Conservation (phyloP, 2,113 vertebrate genomes). For the Tragelaphus scriptus region DNA sequence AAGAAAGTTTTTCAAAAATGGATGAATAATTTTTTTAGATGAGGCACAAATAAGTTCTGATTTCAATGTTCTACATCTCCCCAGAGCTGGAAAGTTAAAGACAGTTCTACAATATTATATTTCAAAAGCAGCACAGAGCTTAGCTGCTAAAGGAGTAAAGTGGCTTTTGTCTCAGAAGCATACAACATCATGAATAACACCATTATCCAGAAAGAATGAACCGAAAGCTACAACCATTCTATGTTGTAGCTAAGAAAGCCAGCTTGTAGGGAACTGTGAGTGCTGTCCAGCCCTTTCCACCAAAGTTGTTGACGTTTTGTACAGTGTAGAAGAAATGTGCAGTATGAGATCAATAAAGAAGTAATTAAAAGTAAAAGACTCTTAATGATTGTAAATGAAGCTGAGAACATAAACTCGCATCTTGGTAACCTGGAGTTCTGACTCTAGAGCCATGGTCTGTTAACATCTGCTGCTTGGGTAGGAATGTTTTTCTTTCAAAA, state of each 20-base stretch:
- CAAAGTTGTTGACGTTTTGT: neutral
- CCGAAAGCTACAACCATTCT: neutral
- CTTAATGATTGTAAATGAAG: conserved; percentile 61
- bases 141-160: neutral
- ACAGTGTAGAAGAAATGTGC: conserved; percentile 42
- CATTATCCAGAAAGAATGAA: neutral
- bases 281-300: neutral
- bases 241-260: neutral
- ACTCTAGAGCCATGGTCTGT: conserved; percentile 11
- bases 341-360: conserved; percentile 58
- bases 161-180: conserved; percentile 4
- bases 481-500: neutral
- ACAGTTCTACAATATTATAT: conserved; percentile 9
- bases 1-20: neutral
- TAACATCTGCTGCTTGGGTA: conserved; percentile 49
- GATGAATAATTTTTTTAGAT: neutral
- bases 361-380: conserved; percentile 68
- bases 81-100: neutral
- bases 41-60: conserved; percentile 6
- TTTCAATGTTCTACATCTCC: neutral
- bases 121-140: neutral
- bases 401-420: conserved; percentile 24
- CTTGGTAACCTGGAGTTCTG: conserved; percentile 40
- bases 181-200: neutral
- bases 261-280: neutral